phyloP scores from a whole-genome alignment of 1,140 invertebrate genomes.

The Phenacoccus solenopsis region DNA sequence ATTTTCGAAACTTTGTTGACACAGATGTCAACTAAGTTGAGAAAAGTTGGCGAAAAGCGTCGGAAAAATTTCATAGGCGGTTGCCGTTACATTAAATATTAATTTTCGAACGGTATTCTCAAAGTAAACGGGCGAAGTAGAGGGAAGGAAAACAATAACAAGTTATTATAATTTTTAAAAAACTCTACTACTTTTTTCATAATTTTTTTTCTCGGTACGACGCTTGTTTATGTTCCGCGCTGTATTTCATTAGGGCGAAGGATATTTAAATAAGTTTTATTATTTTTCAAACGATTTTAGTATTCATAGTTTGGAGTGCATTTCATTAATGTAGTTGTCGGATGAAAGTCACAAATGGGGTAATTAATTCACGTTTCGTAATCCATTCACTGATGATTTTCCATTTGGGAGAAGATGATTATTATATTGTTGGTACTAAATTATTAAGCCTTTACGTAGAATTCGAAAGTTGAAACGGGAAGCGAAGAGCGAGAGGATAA shows the following conservation, averaged over 20 bases:
- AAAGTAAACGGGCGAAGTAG: neutral
- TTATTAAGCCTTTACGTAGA: no score
- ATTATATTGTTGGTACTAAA: no score
- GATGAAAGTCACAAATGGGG: no score
- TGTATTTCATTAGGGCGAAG: neutral
- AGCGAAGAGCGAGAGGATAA: neutral
- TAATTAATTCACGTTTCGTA: no score
- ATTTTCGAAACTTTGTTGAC: neutral
- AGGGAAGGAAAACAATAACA: neutral
- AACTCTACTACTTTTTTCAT: neutral
- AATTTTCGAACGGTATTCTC: neutral
- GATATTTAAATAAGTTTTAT: neutral
- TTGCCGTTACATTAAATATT: constrained; percentile 2
- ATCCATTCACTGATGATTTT: no score
- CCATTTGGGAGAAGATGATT: no score
- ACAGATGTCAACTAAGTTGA: neutral
- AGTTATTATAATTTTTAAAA: neutral
- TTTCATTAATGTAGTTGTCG: no score
- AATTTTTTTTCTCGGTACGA: neutral
- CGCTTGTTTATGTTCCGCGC: neutral
- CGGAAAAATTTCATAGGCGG: neutral
- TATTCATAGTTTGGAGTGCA: neutral
- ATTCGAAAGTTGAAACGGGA: no score
- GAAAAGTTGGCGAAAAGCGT: neutral
- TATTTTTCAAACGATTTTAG: neutral